Conservation (phyloP, 92 coral and sea anemone genomes). For the Plumapathes pennacea region DNA sequence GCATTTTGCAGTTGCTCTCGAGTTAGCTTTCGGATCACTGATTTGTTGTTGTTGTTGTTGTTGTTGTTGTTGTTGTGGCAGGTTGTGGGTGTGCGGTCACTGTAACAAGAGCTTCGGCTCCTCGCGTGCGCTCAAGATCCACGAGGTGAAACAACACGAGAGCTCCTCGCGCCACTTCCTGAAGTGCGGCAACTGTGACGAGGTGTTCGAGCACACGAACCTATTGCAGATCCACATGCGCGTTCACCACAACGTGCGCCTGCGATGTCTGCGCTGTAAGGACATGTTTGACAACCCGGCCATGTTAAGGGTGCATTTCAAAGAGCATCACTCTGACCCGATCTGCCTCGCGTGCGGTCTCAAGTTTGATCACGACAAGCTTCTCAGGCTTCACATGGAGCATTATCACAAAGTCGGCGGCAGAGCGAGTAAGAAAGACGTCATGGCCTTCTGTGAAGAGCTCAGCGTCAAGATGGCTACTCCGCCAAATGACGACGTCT, state of each 20-base stretch:
- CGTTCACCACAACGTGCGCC: conserved; percentile 70
- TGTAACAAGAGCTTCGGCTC: conserved; percentile 76
- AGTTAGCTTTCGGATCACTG: too few species aligned
- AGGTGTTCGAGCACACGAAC: conserved; percentile 83
- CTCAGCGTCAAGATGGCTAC: background rate
- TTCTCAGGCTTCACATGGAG: conserved; percentile 84
- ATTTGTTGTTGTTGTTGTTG: too few species aligned
- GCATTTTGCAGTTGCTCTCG: too few species aligned
- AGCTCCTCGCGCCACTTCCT: conserved; percentile 62
- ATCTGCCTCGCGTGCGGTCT: conserved; percentile 81
- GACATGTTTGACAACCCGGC: conserved; percentile 75
- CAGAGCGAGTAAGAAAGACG: conserved; percentile 29
- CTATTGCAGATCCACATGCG: conserved; percentile 81
- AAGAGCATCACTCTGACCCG: conserved; percentile 72
- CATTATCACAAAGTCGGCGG: conserved; percentile 79
- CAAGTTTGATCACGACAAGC: conserved; percentile 84
- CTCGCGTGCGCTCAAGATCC: conserved; percentile 82
- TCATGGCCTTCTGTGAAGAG: background rate
- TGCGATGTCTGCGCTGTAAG: conserved; percentile 84
- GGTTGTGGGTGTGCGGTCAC: conserved; percentile 75
- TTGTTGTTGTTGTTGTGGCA: conserved; percentile 20
- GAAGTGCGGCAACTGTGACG: conserved; percentile 77
- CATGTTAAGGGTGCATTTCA: conserved; percentile 57
- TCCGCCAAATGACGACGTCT: conserved; percentile 11
- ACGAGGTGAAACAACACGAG: conserved; percentile 83